Percentiles rank a stretch among this genome's conserved stretches.
phyloP scores from a whole-genome alignment of 2,113 vertebrate species.

The Helogale parvula region DNA sequence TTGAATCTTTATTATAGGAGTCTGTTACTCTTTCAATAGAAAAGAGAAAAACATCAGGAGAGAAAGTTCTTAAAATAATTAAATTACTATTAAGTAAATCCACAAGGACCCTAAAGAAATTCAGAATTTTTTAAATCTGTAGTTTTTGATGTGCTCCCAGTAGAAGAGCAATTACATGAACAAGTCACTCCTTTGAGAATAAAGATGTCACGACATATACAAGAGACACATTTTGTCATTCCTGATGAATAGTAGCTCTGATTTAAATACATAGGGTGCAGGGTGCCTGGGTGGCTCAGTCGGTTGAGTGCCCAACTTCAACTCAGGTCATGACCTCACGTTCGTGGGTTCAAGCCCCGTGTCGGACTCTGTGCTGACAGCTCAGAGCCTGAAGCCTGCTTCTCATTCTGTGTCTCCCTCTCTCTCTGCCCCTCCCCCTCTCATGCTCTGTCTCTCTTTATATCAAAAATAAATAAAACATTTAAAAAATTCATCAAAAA shows the following conservation, averaged over 20 bases:
- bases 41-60: background rate
- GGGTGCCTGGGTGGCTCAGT: too few relatives aligned
- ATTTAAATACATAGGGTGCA: background rate
- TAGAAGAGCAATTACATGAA: background rate
- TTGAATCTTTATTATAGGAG: background rate
- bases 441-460: too few relatives aligned
- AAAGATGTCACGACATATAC: background rate
- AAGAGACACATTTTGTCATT: background rate
- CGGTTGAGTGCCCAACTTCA: too few relatives aligned
- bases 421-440: too few relatives aligned
- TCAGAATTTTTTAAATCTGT: background rate
- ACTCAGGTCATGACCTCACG: too few relatives aligned
- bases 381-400: too few relatives aligned
- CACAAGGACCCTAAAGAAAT: background rate
- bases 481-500: too few relatives aligned
- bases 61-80: conserved; percentile 13
- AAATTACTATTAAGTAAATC: conserved; percentile 16
- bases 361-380: too few relatives aligned
- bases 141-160: background rate
- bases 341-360: too few relatives aligned
- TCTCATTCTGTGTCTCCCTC: too few relatives aligned
- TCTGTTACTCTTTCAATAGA: background rate
- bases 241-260: background rate
- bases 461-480: too few relatives aligned
- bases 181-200: background rate